phyloP scores from a whole-genome alignment of 2,888 invertebrate genomes.

The Cepaea hortensis region DNA sequence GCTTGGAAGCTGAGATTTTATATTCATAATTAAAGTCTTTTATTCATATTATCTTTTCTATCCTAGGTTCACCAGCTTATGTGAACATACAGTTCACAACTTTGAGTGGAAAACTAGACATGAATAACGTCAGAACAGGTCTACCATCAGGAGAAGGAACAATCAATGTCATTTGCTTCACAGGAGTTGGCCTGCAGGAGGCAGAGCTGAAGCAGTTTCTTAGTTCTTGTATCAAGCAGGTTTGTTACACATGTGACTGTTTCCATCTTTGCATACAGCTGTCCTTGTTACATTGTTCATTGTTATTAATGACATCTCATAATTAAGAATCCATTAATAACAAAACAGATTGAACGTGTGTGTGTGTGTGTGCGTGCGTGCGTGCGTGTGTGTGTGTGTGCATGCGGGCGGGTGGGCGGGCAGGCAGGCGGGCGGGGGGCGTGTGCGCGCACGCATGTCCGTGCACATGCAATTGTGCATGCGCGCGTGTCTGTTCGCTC shows the following conservation, averaged over 20 bases:
- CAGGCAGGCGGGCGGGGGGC: no score
- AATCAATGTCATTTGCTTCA: slow-evolving; percentile 63
- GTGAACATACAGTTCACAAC: slow-evolving; percentile 55
- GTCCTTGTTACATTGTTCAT: not conserved
- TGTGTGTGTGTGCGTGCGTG: no score
- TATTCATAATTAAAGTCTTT: not conserved
- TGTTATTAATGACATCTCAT: not conserved
- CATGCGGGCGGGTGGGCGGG: no score
- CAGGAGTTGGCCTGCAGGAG: slow-evolving; percentile 64
- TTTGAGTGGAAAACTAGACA: slow-evolving; percentile 52
- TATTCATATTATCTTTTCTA: not conserved
- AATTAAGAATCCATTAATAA: not conserved
- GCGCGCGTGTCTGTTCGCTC: no score
- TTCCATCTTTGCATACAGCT: not conserved
- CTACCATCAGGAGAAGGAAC: slow-evolving; percentile 27
- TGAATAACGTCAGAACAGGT: slow-evolving; percentile 32
- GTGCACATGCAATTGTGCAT: no score
- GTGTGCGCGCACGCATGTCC: no score
- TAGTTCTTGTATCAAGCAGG: slow-evolving; percentile 67
- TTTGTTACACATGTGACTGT: slow-evolving; percentile 38
- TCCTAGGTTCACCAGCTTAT: slow-evolving; percentile 52
- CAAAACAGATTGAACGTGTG: not conserved
- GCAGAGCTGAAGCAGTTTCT: slow-evolving; percentile 67
- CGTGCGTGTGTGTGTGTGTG: no score
- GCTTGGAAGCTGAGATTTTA: not conserved